Base-by-base conservation (phyloP, 2,113 vertebrate species). In the Junco hyemalis region DNA sequence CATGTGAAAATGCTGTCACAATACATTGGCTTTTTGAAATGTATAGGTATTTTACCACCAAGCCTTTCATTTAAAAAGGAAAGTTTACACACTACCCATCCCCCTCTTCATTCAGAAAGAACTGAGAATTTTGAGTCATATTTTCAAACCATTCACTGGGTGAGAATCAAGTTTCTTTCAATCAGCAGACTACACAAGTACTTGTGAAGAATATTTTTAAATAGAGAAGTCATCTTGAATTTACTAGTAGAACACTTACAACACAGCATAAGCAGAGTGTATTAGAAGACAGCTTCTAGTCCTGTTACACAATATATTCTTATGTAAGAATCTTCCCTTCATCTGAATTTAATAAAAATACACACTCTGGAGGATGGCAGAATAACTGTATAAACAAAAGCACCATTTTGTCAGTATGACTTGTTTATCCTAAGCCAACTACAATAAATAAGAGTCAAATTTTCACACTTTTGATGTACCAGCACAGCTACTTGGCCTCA, bases 271-370 rank as follows among this genome's bases (percentile, higher is more conserved):
- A 90, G 79, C 68, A 86, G 44, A 66, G 36, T 28, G 19, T 26
- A 88, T 66, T 50, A 73, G 20, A 72, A 65, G 54, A 92, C n/a
- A 94, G 59, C 31, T 92, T 70, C 69, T 92, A 88, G 88, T 84
- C 44, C 64, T 70, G 92, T 96, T 96, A 96, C 76, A 95, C 95
- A 94, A 94, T 88, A 88, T 68, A 90, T 68, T 93, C 86, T 96
- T 96, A 96, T 31, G 56, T 96, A 96, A 96, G 79, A 78, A 92
- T 65, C 38, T 61, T 74, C 35, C 19, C 72, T 92, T 86, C 88
- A 54, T 86, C 72, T 74, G 72, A 92, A 76, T 87, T 91, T 86
- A 96, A 86, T 81, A 90, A 94, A 96, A 90, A 96, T 77, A 92
- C 48, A 83, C 44, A 83, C 38, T 74, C 56, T 56, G 76, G 83